phyloP scores from a whole-genome alignment of 2,888 invertebrate genomes.

The Drosophila niveifrons region DNA sequence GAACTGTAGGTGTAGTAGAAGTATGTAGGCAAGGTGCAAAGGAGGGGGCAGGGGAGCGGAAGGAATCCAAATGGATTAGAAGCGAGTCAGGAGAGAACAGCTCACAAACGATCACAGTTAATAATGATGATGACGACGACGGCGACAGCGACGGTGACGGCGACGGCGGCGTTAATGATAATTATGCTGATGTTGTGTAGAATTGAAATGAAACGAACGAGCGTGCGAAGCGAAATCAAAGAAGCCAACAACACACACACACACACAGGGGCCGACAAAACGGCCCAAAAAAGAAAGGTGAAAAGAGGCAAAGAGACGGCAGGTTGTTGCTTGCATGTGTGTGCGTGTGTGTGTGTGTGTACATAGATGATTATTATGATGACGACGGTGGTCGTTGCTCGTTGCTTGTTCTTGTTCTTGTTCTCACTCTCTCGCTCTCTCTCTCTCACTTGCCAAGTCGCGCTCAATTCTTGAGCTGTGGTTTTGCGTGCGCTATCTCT shows the following conservation, averaged over 20 bases:
- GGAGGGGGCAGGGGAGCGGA: background rate
- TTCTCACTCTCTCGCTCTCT: background rate
- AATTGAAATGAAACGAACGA: slow-evolving; percentile 48
- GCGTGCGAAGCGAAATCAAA: slow-evolving; percentile 47
- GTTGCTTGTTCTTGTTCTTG: slow-evolving; percentile 9
- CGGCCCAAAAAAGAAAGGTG: slow-evolving; percentile 71
- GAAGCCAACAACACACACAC: slow-evolving; percentile 9
- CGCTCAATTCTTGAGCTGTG: slow-evolving; percentile 21
- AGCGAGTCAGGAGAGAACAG: slow-evolving; percentile 4
- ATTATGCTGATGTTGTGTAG: slow-evolving; percentile 32
- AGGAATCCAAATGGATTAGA: slow-evolving; percentile 57
- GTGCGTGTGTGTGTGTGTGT: slow-evolving; percentile 2
- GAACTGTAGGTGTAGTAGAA: slow-evolving; percentile 1
- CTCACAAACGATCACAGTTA: slow-evolving; percentile 25
- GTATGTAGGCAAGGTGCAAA: background rate
- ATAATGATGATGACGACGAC: slow-evolving; percentile 18
- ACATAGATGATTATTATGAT: slow-evolving; percentile 31
- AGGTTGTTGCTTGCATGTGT: slow-evolving; percentile 37
- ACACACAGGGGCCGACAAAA: slow-evolving; percentile 17
- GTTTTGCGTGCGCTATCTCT: slow-evolving; percentile 7
- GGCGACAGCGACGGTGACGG: background rate
- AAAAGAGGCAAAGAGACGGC: slow-evolving; percentile 68
- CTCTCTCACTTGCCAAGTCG: background rate
- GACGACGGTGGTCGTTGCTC: slow-evolving; percentile 13
- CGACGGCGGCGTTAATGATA: slow-evolving; percentile 3